Evolutionary conservation across 1,140 invertebrate genomes (phyloP), one percentile per base, ranked within the genome.

Genomic region (Nephotettix cincticeps): DNA sequence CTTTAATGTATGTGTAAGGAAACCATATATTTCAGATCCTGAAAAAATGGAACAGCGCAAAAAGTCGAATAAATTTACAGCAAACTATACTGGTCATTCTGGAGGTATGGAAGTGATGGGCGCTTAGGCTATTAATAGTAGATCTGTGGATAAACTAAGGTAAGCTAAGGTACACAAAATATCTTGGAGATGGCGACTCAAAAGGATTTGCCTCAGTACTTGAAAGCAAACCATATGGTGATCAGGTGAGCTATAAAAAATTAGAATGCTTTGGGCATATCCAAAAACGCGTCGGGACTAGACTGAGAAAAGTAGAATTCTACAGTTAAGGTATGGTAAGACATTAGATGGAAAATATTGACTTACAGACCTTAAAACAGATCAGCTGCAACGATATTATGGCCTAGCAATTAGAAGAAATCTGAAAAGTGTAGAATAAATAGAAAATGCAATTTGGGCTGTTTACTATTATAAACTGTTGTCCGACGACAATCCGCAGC

Each of bases 401-500:
- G 14, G 65, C 21, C 19, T 43, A 47, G 65, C 36, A 67, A 45
- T 67, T 21, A 67, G 36, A 43, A 32, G 27, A 25, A 67, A 19
- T 47, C 25, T 40, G 11, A 11, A 14, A 21, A 67, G 36, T 17
- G 65, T 67, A 40, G 40, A 32, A 67, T 17, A 23, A 23, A 73
- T 73, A 64, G 67, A 69, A 54, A 28, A 65, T 47, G 70, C 69
- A 61, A 70, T 73, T 11, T 71, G 45, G 64, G 61, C 70, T 25
- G n/a, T 14, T 2, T 73, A 61, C 64, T 74, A 30, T 65, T 66
- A 74, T 63, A 23, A 30, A 32, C 11, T 17, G 45, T 71, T 64
- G 3, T 56, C 17, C 17, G 32, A 71, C 51, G 27, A 67, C 28
- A 61, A 66, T 27, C 63, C 70, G 11, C 30, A 75, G 17, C 73